phyloP scores from a whole-genome alignment of 1,140 invertebrate species.

The Tribolium madens region DNA sequence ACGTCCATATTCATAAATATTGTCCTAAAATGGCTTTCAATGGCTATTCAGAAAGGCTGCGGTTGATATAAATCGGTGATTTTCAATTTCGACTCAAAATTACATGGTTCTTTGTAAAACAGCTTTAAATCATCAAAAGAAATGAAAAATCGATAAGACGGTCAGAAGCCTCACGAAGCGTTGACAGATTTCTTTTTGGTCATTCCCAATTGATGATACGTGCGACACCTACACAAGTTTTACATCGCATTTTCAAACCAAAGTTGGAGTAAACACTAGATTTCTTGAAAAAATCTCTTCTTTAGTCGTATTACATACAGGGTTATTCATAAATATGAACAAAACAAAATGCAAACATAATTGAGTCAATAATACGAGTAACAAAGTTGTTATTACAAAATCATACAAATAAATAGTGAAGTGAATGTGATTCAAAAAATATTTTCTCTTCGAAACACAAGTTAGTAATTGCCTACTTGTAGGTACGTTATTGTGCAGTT shows the following conservation, averaged over 20 bases:
- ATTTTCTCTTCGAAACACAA: too few relatives aligned
- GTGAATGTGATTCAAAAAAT: too few relatives aligned
- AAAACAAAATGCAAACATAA: too few relatives aligned
- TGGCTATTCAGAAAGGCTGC: slow-evolving; percentile 34
- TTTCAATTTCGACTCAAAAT: slow-evolving; percentile 44
- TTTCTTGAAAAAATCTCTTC: too few relatives aligned
- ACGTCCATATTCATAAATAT: slow-evolving; percentile 44
- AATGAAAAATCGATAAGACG: slow-evolving; percentile 38
- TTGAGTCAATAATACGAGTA: too few relatives aligned
- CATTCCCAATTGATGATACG: background rate
- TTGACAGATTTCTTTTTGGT: slow-evolving; percentile 20
- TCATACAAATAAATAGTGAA: too few relatives aligned
- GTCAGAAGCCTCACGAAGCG: slow-evolving; percentile 19
- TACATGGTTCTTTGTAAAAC: slow-evolving; percentile 40
- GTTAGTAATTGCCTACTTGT: too few relatives aligned
- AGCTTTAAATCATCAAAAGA: slow-evolving; percentile 37
- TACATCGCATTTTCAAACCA: slow-evolving; percentile 12
- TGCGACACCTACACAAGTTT: slow-evolving; percentile 25
- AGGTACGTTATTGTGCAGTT: too few relatives aligned
- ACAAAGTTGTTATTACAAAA: too few relatives aligned
- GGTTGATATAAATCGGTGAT: slow-evolving; percentile 44
- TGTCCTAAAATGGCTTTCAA: slow-evolving; percentile 36
- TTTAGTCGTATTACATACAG: too few relatives aligned
- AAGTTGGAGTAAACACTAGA: background rate
- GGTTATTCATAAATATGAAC: too few relatives aligned